Percentiles rank a stretch among this genome's conserved stretches.
Evolutionary conservation across 2,113 vertebrate species (phyloP).

Genomic region (Dasyornis broadbenti): DNA sequence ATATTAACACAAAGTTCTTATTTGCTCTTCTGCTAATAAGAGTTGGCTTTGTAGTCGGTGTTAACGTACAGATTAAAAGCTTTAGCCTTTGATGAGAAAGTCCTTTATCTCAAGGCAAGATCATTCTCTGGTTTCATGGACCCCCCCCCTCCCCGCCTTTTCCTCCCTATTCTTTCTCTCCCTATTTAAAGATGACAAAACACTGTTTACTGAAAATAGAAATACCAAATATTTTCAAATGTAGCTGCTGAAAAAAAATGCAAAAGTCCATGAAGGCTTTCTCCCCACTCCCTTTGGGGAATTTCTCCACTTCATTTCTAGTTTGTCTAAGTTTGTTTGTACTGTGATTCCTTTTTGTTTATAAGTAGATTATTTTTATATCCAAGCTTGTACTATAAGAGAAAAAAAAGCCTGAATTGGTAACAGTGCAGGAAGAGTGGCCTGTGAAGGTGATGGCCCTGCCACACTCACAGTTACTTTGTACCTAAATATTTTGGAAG

Average conservation of each 20-base stretch:
- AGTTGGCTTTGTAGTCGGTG: slow-evolving; percentile 76
- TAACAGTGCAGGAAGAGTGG: slow-evolving; percentile 27
- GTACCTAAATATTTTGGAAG: slow-evolving; percentile 22
- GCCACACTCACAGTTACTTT: not conserved
- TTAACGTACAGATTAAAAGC: slow-evolving; percentile 74
- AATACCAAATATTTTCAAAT: slow-evolving; percentile 74
- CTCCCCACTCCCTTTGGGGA: slow-evolving; percentile 48
- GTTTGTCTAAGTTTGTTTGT: slow-evolving; percentile 46
- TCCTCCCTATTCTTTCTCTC: slow-evolving; percentile 54
- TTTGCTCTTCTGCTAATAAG: slow-evolving; percentile 78
- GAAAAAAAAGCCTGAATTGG: not conserved
- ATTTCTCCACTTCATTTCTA: slow-evolving; percentile 45
- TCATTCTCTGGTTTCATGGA: slow-evolving; percentile 75
- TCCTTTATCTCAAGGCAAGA: slow-evolving; percentile 74
- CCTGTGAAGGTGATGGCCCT: not conserved
- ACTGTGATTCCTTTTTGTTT: slow-evolving; percentile 60
- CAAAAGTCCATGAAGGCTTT: slow-evolving; percentile 63
- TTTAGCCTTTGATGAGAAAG: slow-evolving; percentile 76
- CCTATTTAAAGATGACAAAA: slow-evolving; percentile 69
- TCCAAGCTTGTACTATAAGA: slow-evolving; percentile 24
- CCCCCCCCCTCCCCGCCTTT: slow-evolving; percentile 36
- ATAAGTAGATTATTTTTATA: slow-evolving; percentile 55
- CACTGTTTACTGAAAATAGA: slow-evolving; percentile 71
- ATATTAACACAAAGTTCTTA: slow-evolving; percentile 77
- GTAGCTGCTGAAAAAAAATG: slow-evolving; percentile 65